Percentiles rank a stretch among this genome's conserved stretches.
Evolutionary conservation across 2,113 vertebrate species (phyloP).

Genomic region (Nyctibius bracteatus): DNA sequence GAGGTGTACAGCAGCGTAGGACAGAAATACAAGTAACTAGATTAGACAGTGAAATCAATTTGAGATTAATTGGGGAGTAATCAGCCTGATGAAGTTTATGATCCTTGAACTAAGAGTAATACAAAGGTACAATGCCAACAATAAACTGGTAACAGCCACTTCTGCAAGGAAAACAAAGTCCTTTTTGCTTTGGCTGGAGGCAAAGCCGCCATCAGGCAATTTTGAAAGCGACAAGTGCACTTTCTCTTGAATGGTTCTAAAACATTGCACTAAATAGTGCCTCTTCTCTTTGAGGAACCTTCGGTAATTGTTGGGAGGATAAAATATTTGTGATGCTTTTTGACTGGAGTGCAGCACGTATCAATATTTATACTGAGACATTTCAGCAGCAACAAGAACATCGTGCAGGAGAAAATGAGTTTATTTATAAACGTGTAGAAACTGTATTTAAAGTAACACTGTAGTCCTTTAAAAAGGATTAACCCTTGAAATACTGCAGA

Average conservation of each 20-base stretch:
- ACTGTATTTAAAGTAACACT: neutral
- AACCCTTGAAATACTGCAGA: neutral
- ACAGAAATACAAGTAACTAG: neutral
- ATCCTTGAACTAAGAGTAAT: neutral
- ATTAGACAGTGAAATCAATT: neutral
- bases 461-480: neutral
- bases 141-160: neutral
- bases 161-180: neutral
- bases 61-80: conserved; percentile 29
- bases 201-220: neutral
- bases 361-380: neutral
- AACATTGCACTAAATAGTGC: neutral
- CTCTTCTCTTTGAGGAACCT: neutral
- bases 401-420: neutral
- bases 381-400: neutral
- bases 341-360: neutral
- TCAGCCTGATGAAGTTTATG: neutral
- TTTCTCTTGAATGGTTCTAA: neutral
- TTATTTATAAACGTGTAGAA: neutral
- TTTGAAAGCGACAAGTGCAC: neutral
- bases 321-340: neutral
- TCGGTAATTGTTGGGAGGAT: neutral
- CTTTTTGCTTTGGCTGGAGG: neutral
- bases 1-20: neutral
- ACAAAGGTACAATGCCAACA: neutral